Conservation (phyloP, 1,140 invertebrate genomes). For the Drosophila aff. region DNA sequence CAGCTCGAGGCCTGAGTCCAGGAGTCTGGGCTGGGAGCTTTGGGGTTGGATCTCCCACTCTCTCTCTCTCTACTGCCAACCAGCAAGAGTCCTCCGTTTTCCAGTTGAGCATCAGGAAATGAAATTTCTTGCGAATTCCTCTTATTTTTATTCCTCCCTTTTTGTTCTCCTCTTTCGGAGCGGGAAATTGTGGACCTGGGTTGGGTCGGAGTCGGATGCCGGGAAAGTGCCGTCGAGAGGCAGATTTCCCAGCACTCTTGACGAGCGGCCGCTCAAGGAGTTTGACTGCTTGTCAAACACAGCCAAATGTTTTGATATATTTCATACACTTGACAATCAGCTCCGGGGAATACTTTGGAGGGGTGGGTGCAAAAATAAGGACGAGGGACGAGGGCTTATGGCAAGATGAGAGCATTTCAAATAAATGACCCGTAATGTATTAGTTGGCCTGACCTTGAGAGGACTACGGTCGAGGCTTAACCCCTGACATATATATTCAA, state of each 20-base stretch:
- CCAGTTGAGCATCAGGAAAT: constrained; percentile 75
- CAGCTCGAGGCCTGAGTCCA: constrained; percentile 27
- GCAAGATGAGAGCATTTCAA: constrained; percentile 55
- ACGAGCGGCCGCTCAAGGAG: constrained; percentile 71
- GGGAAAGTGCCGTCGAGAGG: constrained; percentile 44
- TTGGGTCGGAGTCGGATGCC: constrained; percentile 11
- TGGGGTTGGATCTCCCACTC: neutral
- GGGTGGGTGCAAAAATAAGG: neutral
- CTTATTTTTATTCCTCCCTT: constrained; percentile 23
- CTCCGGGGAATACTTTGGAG: constrained; percentile 5
- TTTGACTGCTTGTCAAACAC: constrained; percentile 82
- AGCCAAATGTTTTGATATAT: constrained; percentile 80
- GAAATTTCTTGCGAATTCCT: constrained; percentile 79
- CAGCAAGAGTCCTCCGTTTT: constrained; percentile 20
- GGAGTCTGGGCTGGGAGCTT: constrained; percentile 11
- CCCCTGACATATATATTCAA: neutral
- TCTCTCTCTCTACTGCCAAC: neutral
- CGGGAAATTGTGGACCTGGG: constrained; percentile 3
- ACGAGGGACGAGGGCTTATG: neutral
- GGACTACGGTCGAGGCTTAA: constrained; percentile 26
- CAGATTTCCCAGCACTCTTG: constrained; percentile 58
- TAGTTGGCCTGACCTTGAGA: constrained; percentile 50
- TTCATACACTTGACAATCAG: constrained; percentile 77
- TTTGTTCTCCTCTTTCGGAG: constrained; percentile 30
- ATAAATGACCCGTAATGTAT: constrained; percentile 75